phyloP scores from a whole-genome alignment of 2,113 vertebrate genomes.

The Indicator indicator region DNA sequence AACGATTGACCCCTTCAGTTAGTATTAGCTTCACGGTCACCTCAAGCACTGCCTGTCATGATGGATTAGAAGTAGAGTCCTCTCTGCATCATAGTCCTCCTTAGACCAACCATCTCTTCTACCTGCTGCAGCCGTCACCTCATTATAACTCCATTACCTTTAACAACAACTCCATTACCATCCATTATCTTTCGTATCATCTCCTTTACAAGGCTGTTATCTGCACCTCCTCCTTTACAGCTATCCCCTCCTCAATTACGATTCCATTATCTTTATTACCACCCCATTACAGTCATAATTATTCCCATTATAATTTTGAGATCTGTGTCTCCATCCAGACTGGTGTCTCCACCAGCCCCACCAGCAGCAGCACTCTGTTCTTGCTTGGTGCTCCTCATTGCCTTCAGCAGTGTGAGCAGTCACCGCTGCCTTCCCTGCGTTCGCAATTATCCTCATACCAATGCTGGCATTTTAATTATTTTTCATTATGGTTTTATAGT shows the following conservation, averaged over 20 bases:
- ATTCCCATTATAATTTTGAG: slow-evolving; percentile 69
- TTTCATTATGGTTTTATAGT: slow-evolving; percentile 24
- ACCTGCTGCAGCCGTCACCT: slow-evolving; percentile 41
- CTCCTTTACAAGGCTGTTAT: slow-evolving; percentile 67
- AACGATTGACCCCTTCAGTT: slow-evolving; percentile 35
- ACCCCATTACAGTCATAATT: slow-evolving; percentile 74
- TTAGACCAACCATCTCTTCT: slow-evolving; percentile 60
- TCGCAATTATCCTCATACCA: not conserved
- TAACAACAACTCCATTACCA: slow-evolving; percentile 69
- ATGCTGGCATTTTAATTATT: slow-evolving; percentile 4
- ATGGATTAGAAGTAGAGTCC: slow-evolving; percentile 14
- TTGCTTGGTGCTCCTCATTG: not conserved
- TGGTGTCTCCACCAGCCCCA: not conserved
- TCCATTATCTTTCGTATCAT: slow-evolving; percentile 71
- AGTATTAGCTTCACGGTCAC: slow-evolving; percentile 32
- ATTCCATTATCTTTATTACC: slow-evolving; percentile 79
- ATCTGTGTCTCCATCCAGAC: slow-evolving; percentile 50
- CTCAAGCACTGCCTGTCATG: slow-evolving; percentile 4
- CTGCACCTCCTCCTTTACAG: slow-evolving; percentile 71
- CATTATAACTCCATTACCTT: slow-evolving; percentile 80
- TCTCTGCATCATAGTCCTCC: slow-evolving; percentile 14
- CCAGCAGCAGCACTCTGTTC: not conserved
- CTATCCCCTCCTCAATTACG: slow-evolving; percentile 76
- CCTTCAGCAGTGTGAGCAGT: not conserved
- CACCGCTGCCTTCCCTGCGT: not conserved